A percentile compares a stretch with the other conserved stretches of the same genome.
Conservation (phyloP, 2,888 invertebrate species). For the Shargacucullia verbasci region DNA sequence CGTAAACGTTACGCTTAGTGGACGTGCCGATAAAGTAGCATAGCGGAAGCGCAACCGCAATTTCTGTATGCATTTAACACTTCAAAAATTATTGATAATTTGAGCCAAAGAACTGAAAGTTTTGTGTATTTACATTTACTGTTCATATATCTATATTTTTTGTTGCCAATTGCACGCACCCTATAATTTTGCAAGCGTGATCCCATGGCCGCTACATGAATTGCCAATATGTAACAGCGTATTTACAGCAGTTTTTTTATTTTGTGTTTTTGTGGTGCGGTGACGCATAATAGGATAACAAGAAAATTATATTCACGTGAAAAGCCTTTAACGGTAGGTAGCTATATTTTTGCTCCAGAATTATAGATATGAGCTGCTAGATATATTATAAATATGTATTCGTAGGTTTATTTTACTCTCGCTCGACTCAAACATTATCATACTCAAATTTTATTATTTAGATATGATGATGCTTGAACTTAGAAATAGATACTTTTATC, state of each 20-base stretch:
- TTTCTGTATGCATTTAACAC: neutral
- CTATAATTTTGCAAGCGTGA: constrained; percentile 55
- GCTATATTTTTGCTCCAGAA: too few relatives aligned
- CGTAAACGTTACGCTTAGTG: too few relatives aligned
- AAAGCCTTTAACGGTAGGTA: too few relatives aligned
- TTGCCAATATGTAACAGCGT: constrained; percentile 63
- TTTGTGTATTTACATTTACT: constrained; percentile 64
- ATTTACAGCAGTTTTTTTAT: constrained; percentile 73
- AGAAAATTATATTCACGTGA: too few relatives aligned
- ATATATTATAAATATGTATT: too few relatives aligned
- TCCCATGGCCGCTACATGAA: constrained; percentile 71
- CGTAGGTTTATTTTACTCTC: too few relatives aligned
- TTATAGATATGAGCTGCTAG: too few relatives aligned
- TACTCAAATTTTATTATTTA: too few relatives aligned
- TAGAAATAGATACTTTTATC: too few relatives aligned
- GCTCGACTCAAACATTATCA: too few relatives aligned
- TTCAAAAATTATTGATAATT: constrained; percentile 8
- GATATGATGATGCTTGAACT: too few relatives aligned
- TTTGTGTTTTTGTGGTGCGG: constrained; percentile 17
- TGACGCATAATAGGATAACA: constrained; percentile 22
- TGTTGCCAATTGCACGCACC: constrained; percentile 56
- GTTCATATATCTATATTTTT: constrained; percentile 26
- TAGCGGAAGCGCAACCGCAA: neutral
- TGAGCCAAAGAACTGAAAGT: constrained; percentile 35
- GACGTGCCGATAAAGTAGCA: too few relatives aligned